Base-by-base conservation (phyloP, 64 coral and sea anemone genomes). In the Dendronephthya gigantea region DNA sequence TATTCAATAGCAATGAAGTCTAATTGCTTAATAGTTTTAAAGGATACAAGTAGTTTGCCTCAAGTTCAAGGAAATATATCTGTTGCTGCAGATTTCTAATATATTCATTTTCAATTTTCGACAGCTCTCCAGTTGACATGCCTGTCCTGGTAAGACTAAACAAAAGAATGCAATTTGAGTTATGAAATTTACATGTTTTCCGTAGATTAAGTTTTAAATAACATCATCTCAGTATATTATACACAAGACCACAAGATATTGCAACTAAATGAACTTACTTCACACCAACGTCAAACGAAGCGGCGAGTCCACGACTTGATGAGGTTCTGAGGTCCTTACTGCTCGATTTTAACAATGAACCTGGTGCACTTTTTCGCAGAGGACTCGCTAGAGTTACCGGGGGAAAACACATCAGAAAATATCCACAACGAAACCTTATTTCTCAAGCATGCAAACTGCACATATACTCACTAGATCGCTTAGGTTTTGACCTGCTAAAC, bases 1-100 rank as follows among this genome's bases (percentile, higher is more conserved):
- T n/a, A n/a, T n/a, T n/a, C n/a, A n/a, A n/a, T n/a, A n/a, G n/a
- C n/a, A n/a, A n/a, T n/a, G 55, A 58, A 58, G 15, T 58, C 11
- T 59, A 22, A 8, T 85, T 35, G 0, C 7, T 34, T 48, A 31
- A 1, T 23, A 25, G 1, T 38, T 11, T 65, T 27, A 9, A 90
- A 89, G 91, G 91, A 96, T 96, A 96, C 94, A 96, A 68, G 84
- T 96, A 96, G 50, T 93, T 96, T 40, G 94, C 91, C 49, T 96
- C 94, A 22, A 96, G 84, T 27, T 96, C 94, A 82, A 96, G 87
- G 28, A 93, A 96, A 74, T 96, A 96, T 45, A 96, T 91, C 72
- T 96, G 94, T 82, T 96, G 94, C 56, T 96, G 94, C 35, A 96
- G 87, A 72, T 93, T 98, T 40, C 91, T 98, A 19, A 98, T 93